These are phyloP conservation scores for Eurystomus glaucurus DNA, from an alignment of 2,797 vertebrate species.

Conservation along the genomic window DNA sequence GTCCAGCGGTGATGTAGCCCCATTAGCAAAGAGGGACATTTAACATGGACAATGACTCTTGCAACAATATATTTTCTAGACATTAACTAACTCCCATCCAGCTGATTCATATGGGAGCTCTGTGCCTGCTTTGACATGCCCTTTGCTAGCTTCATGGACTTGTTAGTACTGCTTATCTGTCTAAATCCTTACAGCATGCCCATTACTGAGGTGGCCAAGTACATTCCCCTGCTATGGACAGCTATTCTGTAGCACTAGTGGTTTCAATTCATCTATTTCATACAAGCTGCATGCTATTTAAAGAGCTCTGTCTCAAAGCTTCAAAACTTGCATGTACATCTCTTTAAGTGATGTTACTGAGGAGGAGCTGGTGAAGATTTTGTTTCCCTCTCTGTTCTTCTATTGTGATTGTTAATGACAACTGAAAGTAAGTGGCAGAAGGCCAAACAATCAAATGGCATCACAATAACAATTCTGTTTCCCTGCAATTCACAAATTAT, in stretches of 20 bases:
- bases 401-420: constrained; percentile 9
- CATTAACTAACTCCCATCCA: not conserved
- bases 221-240: not conserved
- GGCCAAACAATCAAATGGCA: constrained; percentile 54
- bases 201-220: not conserved
- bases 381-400: not conserved
- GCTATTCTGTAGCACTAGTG: not conserved
- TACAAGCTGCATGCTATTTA: not conserved
- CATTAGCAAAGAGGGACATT: not conserved
- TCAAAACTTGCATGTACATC: not conserved
- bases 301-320: not conserved
- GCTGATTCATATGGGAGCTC: rapidly evolving
- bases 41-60: not conserved
- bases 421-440: constrained; percentile 35
- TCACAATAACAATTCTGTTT: constrained; percentile 33
- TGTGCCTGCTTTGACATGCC: not conserved
- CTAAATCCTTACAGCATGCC: not conserved
- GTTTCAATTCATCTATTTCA: not conserved
- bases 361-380: not conserved
- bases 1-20: not conserved
- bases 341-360: not conserved
- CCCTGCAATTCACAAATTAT: constrained; percentile 45
- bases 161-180: not conserved
- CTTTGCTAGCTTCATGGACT: not conserved
- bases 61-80: not conserved